Conservation (phyloP, 2,113 vertebrate genomes). For the Lepidothrix coronata region DNA sequence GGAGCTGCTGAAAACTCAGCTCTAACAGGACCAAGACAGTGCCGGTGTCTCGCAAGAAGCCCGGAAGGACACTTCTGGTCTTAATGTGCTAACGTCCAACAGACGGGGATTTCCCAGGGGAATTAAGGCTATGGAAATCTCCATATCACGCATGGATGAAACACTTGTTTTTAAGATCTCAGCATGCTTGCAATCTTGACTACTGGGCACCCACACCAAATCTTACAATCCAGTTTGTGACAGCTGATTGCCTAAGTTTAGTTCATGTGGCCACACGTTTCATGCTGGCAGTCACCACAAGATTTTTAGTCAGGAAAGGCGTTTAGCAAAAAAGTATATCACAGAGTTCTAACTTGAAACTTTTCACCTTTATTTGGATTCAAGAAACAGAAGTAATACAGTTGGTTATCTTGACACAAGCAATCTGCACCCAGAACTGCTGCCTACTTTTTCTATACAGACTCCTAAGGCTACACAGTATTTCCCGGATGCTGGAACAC, state of each 20-base stretch:
- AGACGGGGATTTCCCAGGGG: background rate
- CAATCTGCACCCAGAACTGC: background rate
- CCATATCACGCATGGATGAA: background rate
- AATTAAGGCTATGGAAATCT: background rate
- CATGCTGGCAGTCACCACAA: background rate
- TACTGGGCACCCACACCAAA: background rate
- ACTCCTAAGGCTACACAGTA: background rate
- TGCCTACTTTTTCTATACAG: background rate
- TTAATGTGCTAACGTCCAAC: rapidly evolving
- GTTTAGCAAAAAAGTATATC: background rate
- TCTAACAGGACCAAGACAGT: background rate
- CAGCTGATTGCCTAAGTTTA: background rate
- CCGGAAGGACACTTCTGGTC: background rate
- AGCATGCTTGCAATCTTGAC: background rate
- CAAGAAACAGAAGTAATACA: background rate
- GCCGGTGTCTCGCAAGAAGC: background rate
- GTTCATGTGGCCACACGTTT: rapidly evolving
- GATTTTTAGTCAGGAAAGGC: background rate
- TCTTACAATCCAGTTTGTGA: background rate
- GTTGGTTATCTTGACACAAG: background rate
- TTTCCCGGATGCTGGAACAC: background rate
- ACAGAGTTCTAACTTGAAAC: background rate
- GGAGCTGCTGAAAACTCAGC: background rate
- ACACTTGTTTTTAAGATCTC: background rate
- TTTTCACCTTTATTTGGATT: background rate